These are phyloP conservation scores for Callopanchax toddi DNA, from an alignment of 2,113 vertebrate genomes.

Conservation along the genomic window DNA sequence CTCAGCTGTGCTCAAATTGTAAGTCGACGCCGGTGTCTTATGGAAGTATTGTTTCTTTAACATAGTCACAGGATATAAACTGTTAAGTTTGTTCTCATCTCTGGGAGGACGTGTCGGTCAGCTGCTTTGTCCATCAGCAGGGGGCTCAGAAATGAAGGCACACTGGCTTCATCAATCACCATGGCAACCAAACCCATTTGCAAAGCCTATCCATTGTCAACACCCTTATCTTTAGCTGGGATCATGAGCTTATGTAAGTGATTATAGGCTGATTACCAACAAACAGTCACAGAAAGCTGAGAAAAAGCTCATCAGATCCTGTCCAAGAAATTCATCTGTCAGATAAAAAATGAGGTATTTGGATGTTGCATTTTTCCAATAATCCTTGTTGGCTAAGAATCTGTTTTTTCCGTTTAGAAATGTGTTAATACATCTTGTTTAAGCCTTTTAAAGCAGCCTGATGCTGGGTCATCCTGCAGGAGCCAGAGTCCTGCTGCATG, in stretches of 20 bases:
- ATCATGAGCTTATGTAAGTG: conserved; percentile 54
- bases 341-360: neutral
- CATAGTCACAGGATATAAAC: too few relatives aligned
- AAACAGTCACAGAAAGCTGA: neutral
- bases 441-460: conserved; percentile 52
- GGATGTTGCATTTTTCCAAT: neutral
- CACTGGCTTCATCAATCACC: conserved; percentile 27
- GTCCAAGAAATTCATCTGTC: neutral
- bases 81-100: too few relatives aligned
- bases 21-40: conserved; percentile 65
- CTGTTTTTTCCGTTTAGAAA: conserved; percentile 4
- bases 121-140: conserved; percentile 33
- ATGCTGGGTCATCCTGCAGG: conserved; percentile 19
- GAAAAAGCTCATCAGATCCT: neutral
- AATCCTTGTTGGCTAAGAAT: neutral
- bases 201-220: conserved; percentile 39
- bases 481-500: conserved; percentile 30
- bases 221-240: conserved; percentile 48
- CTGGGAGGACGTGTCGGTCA: conserved; percentile 30
- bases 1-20: conserved; percentile 95
- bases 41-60: too few relatives aligned
- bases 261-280: conserved; percentile 51
- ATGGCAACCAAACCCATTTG: conserved; percentile 43
- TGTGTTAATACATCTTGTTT: neutral
- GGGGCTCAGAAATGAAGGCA: conserved; percentile 36